Evolutionary conservation across 92 coral and sea anemone genomes (phyloP).

Genomic region (Anthopleura xanthogrammica): DNA sequence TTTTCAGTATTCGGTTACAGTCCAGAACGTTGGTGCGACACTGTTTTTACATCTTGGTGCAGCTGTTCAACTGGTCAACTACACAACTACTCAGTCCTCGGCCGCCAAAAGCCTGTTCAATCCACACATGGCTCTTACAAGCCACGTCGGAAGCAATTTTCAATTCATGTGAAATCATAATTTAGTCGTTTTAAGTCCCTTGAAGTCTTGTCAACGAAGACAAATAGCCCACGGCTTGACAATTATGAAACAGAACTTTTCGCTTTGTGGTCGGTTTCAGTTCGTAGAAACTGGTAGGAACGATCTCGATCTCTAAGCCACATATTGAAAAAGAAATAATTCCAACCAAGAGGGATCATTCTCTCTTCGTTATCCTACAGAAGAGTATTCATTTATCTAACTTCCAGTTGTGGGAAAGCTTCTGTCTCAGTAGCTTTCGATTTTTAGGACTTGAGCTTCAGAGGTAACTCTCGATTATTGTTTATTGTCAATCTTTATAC

Average conservation of each 20-base stretch:
- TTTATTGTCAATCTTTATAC: not conserved
- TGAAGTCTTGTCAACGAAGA: not conserved
- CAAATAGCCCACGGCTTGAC: not conserved
- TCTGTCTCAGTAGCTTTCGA: too few relatives aligned
- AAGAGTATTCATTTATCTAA: too few relatives aligned
- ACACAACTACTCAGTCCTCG: not conserved
- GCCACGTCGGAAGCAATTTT: not conserved
- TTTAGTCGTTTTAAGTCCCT: not conserved
- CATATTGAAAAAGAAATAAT: not conserved
- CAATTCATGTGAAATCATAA: not conserved
- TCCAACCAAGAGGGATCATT: too few relatives aligned
- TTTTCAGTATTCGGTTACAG: too few relatives aligned
- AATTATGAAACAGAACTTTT: not conserved
- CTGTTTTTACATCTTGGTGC: not conserved
- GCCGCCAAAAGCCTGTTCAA: not conserved
- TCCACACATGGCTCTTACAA: not conserved
- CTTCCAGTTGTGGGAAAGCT: too few relatives aligned
- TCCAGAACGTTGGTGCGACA: too few relatives aligned
- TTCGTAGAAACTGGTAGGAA: not conserved
- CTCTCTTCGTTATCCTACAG: too few relatives aligned
- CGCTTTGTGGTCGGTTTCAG: not conserved
- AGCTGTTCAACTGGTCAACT: not conserved
- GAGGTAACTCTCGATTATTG: constrained; percentile 13
- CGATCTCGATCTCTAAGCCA: not conserved
- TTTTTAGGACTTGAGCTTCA: not conserved